Base-by-base conservation (phyloP, 2,888 invertebrate species). In the Criorhina ranunculi region DNA sequence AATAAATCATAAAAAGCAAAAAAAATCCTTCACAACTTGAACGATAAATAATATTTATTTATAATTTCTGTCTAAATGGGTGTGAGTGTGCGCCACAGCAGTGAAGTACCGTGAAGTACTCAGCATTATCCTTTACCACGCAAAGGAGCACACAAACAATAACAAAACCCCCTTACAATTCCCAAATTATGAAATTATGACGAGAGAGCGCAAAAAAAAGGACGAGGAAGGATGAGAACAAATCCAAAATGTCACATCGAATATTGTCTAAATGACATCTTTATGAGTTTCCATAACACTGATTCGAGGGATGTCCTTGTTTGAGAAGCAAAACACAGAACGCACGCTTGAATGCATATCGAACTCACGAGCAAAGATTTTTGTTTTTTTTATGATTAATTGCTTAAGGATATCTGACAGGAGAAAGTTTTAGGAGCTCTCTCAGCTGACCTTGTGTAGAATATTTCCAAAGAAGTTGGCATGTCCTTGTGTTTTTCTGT, bases 331-430 rank as follows among this genome's bases (percentile, higher is more conserved):
- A 24, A 24, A 24, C 24, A 24, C 24, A 24, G 70, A 76, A 85
- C 57, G 49, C 64, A 80, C 75, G 85, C 85, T 46, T 80, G 67
- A 80, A 80, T 76, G 79, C 80, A 55, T 66, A 66, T 80, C 35
- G 40, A 59, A 46, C 42, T 37, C 29, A 33, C 42, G 3, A 29
- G n/a, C 35, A 53, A 15, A 29, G 72, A 79, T 80, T n/a, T n/a
- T n/a, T n/a, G n/a, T n/a, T n/a, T n/a, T n/a, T n/a, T n/a, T n/a
- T 80, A 85, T 85, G 85, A 85, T 85, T 85, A 85, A 85, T 85
- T 80, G 49, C 79, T 49, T 24, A 15, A 35, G 8, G 8, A 12
- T 6, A n/a, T 11, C 19, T n/a, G 51, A 46, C 35, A 66, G 31
- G 17, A 55, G 33, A 57, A 31, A 73, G 37, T 31, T n/a, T n/a